Conservation (phyloP, 2,113 vertebrate species). For the Neodon shergylaensis region DNA sequence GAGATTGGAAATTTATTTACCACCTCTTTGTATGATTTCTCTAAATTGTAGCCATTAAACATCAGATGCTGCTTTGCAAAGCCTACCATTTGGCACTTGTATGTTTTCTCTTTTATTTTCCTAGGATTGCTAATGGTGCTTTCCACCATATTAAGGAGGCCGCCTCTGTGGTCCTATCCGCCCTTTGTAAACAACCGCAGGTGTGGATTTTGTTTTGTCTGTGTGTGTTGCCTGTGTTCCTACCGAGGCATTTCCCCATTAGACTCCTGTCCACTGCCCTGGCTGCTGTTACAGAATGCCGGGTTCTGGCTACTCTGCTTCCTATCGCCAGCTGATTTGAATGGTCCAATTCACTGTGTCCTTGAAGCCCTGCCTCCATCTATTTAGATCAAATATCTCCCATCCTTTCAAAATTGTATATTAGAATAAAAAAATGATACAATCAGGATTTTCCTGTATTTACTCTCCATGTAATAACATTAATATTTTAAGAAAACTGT, state of each 20-base stretch:
- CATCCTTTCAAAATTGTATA: not conserved
- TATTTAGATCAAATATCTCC: not conserved
- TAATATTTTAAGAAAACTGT: not conserved
- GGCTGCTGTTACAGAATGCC: not conserved
- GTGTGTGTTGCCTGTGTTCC: not conserved
- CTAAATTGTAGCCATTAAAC: not conserved
- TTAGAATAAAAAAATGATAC: not conserved
- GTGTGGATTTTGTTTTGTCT: slow-evolving; percentile 27
- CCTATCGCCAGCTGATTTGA: not conserved
- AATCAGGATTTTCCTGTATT: not conserved
- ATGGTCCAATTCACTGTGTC: not conserved
- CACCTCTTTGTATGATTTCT: not conserved
- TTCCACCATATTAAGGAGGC: not conserved
- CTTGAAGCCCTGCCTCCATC: not conserved
- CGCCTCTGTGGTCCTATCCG: not conserved
- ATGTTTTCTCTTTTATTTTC: not conserved
- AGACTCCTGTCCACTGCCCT: not conserved
- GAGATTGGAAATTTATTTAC: not conserved
- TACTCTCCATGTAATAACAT: not conserved
- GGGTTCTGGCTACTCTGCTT: not conserved
- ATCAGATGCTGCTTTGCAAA: not conserved
- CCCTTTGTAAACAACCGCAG: slow-evolving; percentile 44
- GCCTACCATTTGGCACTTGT: not conserved
- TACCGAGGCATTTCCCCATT: not conserved
- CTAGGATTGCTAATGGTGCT: not conserved